A percentile compares a stretch with the other conserved stretches of the same genome.
These are phyloP conservation scores for Nematostella vectensis DNA, from an alignment of 92 coral and sea anemone species.

Conservation along the genomic window DNA sequence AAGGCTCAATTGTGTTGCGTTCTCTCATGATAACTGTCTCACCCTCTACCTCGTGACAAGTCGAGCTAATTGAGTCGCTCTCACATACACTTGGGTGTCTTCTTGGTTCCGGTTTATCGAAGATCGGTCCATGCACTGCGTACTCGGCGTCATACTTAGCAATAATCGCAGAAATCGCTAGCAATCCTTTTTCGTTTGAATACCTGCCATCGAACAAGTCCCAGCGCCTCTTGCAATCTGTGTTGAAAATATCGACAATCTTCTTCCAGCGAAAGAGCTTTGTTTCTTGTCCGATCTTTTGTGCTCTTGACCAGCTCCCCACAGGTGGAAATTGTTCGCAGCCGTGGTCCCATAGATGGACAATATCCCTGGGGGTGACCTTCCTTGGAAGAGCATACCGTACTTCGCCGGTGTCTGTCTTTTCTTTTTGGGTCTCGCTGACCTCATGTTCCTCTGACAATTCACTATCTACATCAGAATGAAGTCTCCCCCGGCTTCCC, in stretches of 20 bases:
- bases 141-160: constrained; percentile 85
- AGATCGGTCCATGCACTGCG: constrained; percentile 66
- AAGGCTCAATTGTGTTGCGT: constrained; percentile 26
- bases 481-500: constrained; percentile 1
- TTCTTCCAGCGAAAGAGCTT: constrained; percentile 98
- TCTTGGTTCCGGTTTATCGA: constrained; percentile 30
- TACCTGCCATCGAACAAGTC: constrained; percentile 60
- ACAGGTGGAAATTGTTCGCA: constrained; percentile 95
- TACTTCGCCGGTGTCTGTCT: constrained; percentile 23
- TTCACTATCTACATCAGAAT: constrained; percentile 24
- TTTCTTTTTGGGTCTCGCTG: constrained; percentile 2
- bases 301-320: constrained; percentile 90
- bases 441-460: constrained; percentile 36
- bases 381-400: constrained; percentile 92
- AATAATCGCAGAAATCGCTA: constrained; percentile 87
- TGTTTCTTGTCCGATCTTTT: constrained; percentile 97
- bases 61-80: not conserved
- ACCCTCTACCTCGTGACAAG: constrained; percentile 6
- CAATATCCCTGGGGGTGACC: constrained; percentile 91
- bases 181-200: constrained; percentile 72
- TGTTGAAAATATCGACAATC: constrained; percentile 84
- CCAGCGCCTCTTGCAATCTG: constrained; percentile 80
- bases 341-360: constrained; percentile 94
- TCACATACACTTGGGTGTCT: constrained; percentile 9
- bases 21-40: constrained; percentile 29